Percentiles rank a stretch among this genome's conserved stretches.
phyloP scores from a whole-genome alignment of 2,888 invertebrate genomes.

The Drosophila leonis region DNA sequence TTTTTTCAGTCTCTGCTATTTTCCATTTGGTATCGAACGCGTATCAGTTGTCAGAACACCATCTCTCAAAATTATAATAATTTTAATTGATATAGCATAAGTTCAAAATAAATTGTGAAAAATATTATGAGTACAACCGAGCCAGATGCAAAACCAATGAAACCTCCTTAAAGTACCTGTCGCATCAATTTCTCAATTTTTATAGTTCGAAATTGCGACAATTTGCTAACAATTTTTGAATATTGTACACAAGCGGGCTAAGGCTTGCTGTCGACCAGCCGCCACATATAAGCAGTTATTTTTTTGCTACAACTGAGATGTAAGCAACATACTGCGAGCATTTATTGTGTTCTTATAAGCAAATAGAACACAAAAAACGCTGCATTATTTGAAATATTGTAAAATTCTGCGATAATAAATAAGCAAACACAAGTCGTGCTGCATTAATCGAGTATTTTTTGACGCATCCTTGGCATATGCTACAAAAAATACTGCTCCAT shows the following conservation, averaged over 20 bases:
- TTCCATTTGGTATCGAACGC: constrained; percentile 28
- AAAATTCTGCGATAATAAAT: neutral
- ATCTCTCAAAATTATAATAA: constrained; percentile 78
- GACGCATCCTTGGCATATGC: constrained; percentile 15
- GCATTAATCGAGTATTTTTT: constrained; percentile 16
- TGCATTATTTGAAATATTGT: neutral
- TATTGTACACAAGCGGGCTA: constrained; percentile 1
- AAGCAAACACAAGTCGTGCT: neutral
- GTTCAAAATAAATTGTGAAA: constrained; percentile 76
- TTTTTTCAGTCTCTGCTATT: constrained; percentile 20
- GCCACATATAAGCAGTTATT: constrained; percentile 1
- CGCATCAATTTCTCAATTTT: constrained; percentile 28
- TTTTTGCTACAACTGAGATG: neutral
- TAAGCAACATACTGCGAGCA: too few relatives aligned
- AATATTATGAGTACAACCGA: constrained; percentile 66
- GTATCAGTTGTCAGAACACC: constrained; percentile 34
- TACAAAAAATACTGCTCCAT: constrained; percentile 8
- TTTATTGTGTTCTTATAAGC: neutral
- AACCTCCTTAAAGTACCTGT: constrained; percentile 37
- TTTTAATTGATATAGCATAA: constrained; percentile 71
- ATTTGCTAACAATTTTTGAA: constrained; percentile 21
- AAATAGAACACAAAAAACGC: neutral
- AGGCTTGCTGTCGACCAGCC: constrained; percentile 10
- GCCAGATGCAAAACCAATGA: constrained; percentile 42
- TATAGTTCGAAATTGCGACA: neutral